phyloP scores from a whole-genome alignment of 2,888 invertebrate genomes.

The Protodeltote pygarga region DNA sequence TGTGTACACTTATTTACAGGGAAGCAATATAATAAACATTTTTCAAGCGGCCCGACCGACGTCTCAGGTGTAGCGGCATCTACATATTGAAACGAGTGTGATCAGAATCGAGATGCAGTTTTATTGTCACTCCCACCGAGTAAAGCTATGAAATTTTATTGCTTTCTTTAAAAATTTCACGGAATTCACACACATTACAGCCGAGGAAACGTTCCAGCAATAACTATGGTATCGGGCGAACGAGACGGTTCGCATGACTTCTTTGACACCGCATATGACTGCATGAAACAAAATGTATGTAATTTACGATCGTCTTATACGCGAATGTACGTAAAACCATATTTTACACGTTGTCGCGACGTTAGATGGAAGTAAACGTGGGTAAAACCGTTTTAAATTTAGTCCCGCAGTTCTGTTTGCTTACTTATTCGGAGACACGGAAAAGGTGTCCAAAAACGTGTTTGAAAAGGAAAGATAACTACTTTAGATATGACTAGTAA shows the following conservation, averaged over 20 bases:
- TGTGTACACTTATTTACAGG: conserved; percentile 69
- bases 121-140: conserved; percentile 80
- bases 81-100: conserved; percentile 83
- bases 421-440: conserved; percentile 1
- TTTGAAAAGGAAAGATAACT: background rate
- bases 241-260: conserved; percentile 47
- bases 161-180: conserved; percentile 65
- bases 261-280: conserved; percentile 47
- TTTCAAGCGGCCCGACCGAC: conserved; percentile 69
- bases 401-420: conserved; percentile 7
- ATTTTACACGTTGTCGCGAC: conserved; percentile 31
- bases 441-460: conserved; percentile 1
- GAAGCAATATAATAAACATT: conserved; percentile 80
- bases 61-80: conserved; percentile 81
- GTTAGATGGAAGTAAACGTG: conserved; percentile 14
- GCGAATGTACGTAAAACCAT: conserved; percentile 34
- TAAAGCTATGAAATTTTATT: conserved; percentile 78
- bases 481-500: too few species aligned
- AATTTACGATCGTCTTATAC: conserved; percentile 40
- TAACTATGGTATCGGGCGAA: conserved; percentile 48
- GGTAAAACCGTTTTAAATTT: conserved; percentile 30
- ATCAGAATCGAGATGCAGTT: conserved; percentile 85
- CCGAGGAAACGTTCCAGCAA: conserved; percentile 54
- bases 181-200: conserved; percentile 56
- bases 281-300: conserved; percentile 46